Base-by-base conservation (phyloP, 53 echinoderm and acorn worm species). In the Hippasteria phrygiana region DNA sequence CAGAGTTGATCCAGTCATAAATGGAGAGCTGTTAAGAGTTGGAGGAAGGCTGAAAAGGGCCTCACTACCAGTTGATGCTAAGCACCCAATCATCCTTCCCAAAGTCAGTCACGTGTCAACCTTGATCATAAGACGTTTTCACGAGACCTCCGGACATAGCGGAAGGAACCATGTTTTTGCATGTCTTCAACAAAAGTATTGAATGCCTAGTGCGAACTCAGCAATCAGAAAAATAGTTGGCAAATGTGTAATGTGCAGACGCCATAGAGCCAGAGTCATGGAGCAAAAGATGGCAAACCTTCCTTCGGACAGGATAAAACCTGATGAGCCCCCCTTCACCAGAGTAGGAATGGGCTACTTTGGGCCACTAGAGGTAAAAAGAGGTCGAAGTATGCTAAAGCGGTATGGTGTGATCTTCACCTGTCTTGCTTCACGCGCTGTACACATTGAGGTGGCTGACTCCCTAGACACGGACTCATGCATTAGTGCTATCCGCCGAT, bases 401-500 rank as follows among this genome's bases (percentile, higher is more conserved):
- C 40, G 66, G 46, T 93, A 95, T 26, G 93, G 95, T 24, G 73
- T 84, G 34, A 34, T 95, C 4, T 95, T 71, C 20, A 71, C 71
- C 3, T 71, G 71, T 20, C 13, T 93, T 5, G 38, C 93, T n/a
- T n/a, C n/a, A n/a, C n/a, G n/a, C n/a, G n/a, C n/a, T n/a, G n/a
- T n/a, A 2, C 39, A 95, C n/a, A 43, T 95, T 1, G 93, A 95
- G 24, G 42, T 72, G 47, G 84, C 88, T 6, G 39, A 90, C 33
- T 93, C 91, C 10, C n/a, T n/a, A n/a, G n/a, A n/a, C 93, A 91
- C 90, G 2, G 91, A 91, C 28, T 71, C 87, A 0, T 91, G 81
- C 73, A 71, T 93, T 4, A 86, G 93, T 64, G 90, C 92, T 13
- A 83, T 93, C 0, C 27, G 90, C 5, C 82, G 96, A 76, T 95